phyloP scores from a whole-genome alignment of 2,113 vertebrate genomes.

The Phaetusa simplex region DNA sequence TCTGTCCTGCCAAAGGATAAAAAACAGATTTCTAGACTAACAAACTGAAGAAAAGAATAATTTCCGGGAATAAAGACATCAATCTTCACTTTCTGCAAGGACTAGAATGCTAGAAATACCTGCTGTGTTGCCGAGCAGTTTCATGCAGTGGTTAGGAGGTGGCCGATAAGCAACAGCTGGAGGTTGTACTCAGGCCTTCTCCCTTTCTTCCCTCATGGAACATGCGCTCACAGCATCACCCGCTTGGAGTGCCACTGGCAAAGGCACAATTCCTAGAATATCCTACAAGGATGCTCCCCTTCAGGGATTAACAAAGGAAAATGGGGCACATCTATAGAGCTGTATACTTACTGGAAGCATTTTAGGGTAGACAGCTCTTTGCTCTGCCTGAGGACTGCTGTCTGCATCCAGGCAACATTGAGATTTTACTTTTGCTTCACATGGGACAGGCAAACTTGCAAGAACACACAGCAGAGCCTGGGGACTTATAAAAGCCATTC shows the following conservation, averaged over 20 bases:
- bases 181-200: background rate
- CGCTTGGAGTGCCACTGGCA: background rate
- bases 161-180: background rate
- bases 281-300: background rate
- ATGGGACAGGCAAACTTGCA: background rate
- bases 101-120: background rate
- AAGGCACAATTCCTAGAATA: background rate
- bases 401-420: background rate
- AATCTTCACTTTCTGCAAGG: background rate
- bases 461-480: background rate
- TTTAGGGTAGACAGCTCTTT: background rate
- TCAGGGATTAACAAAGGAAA: background rate
- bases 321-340: background rate
- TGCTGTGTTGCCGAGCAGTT: background rate
- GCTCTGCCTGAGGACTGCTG: background rate
- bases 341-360: background rate
- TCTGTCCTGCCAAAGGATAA: background rate
- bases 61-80: background rate
- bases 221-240: fast-evolving
- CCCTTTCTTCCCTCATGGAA: background rate
- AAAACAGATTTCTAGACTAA: background rate
- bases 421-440: background rate
- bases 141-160: background rate
- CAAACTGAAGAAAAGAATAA: background rate
- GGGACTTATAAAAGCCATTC: background rate